Base-by-base conservation (phyloP, 1,140 invertebrate genomes). In the Dendroctonus valens region DNA sequence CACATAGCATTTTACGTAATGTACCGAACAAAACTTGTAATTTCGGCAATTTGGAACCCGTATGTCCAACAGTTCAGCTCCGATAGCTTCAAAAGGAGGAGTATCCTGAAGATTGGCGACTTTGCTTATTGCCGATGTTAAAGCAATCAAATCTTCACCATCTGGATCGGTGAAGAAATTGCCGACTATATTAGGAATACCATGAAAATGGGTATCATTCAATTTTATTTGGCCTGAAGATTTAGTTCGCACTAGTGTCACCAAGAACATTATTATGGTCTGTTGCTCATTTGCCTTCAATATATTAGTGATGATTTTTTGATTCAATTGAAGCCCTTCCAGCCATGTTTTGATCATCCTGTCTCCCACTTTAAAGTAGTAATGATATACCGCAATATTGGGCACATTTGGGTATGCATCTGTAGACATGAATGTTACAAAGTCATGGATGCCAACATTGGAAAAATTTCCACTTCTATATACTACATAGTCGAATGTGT, bases 241-340 rank as follows among this genome's bases (percentile, higher is more conserved):
- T 72, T 86, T 83, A 0, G 93, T 91, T 73, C 87, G 81, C 12
- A 92, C 81, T 0, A 91, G 74, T 75, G 91, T 89, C 0, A 89
- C 85, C 71, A 88, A 26, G 42, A 75, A 71, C 8, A 74, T 5
- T 8, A 75, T 41, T 7, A 72, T 59, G 11, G 49, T 41, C 37
- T 58, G 58, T 0, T 61, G 38, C 15, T 68, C 41, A 57, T 73
- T 74, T 3, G 44, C 12, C 14, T 58, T 52, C 6, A 70, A 5
- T 8, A 71, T 40, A 7, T 66, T 61, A 5, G 42, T 15, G 5
- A 14, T 50, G 6, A 69, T 69, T 44, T 46, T 59, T 9, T 39
- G 51, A 41, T 67, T 39, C 11, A 70, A 67, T 2, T 71, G 40
- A 6, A 66, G 26, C 7, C 44, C 62, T 6, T 65, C 51, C 14